These are phyloP conservation scores for Xestia c-nigrum DNA, from an alignment of 2,888 invertebrate species.

Conservation along the genomic window DNA sequence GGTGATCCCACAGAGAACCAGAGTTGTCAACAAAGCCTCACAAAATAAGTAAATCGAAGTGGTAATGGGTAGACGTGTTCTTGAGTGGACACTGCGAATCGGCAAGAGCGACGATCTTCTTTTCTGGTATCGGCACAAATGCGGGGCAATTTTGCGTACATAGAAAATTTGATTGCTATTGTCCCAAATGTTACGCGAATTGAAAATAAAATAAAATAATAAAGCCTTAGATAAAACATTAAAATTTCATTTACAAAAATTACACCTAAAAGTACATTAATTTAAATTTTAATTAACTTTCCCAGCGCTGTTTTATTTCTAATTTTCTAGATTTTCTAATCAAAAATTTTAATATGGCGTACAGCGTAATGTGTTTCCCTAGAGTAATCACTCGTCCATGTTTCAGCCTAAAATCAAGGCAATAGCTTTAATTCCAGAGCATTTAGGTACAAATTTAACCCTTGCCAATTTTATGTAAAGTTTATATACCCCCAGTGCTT, in stretches of 20 bases:
- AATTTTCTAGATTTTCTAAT: conserved; percentile 66
- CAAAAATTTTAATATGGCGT: conserved; percentile 68
- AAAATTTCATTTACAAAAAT: conserved; percentile 50
- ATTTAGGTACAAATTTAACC: conserved; percentile 63
- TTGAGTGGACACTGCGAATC: too few species aligned
- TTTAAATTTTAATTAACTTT: conserved; percentile 59
- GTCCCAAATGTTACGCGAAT: neutral
- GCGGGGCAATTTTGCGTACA: neutral
- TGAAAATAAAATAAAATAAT: neutral
- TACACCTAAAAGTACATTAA: conserved; percentile 27
- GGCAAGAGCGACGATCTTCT: neutral
- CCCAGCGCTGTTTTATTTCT: conserved; percentile 52
- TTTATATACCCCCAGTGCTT: conserved; percentile 61
- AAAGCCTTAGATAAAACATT: conserved; percentile 2
- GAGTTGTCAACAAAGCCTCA: too few species aligned
- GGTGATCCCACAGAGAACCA: too few species aligned
- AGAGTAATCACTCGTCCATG: conserved; percentile 65
- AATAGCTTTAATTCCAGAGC: conserved; percentile 64
- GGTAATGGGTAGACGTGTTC: too few species aligned
- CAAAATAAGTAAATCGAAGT: too few species aligned
- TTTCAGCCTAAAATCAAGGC: conserved; percentile 51
- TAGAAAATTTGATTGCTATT: neutral
- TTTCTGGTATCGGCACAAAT: neutral
- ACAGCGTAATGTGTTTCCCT: conserved; percentile 58
- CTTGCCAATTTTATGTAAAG: conserved; percentile 60